Percentiles rank a stretch among this genome's conserved stretches.
phyloP scores from a whole-genome alignment of 2,113 vertebrate species.

The Hippocampus guttulatus region DNA sequence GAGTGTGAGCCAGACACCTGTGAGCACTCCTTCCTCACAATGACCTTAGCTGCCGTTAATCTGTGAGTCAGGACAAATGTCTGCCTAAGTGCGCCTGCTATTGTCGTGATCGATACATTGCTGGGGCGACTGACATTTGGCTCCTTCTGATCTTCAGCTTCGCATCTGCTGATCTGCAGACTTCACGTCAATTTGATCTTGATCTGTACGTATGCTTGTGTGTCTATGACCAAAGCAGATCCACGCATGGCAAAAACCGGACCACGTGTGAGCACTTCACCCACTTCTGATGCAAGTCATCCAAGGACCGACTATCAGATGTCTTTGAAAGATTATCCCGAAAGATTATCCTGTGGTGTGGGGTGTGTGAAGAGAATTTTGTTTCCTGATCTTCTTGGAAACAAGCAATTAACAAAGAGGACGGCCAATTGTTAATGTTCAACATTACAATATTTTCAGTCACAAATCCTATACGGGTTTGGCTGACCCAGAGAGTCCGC shows the following conservation, averaged over 20 bases:
- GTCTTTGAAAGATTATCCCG: not conserved
- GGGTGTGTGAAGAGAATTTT: not conserved
- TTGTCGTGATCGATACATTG: constrained; percentile 27
- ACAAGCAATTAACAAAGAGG: not conserved
- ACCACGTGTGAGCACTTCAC: not conserved
- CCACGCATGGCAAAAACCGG: not conserved
- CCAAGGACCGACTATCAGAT: not conserved
- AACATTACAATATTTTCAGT: not conserved
- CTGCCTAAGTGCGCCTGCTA: not conserved
- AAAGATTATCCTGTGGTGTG: not conserved
- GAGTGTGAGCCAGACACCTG: constrained; percentile 25
- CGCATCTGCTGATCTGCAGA: constrained; percentile 22
- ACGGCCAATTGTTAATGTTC: not conserved
- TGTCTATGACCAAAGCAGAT: not conserved
- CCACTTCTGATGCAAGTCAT: not conserved
- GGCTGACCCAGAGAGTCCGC: no score
- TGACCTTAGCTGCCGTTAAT: constrained; percentile 8
- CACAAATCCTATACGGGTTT: not conserved
- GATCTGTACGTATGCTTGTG: constrained; percentile 1
- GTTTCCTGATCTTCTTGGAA: not conserved
- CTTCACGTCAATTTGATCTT: constrained; percentile 26
- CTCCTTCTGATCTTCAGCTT: constrained; percentile 28
- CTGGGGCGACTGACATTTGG: constrained; percentile 23
- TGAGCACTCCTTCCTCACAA: constrained; percentile 16
- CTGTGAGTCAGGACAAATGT: constrained; percentile 10